Base-by-base conservation (phyloP, 1,140 invertebrate genomes). In the Heliconius hermathena region DNA sequence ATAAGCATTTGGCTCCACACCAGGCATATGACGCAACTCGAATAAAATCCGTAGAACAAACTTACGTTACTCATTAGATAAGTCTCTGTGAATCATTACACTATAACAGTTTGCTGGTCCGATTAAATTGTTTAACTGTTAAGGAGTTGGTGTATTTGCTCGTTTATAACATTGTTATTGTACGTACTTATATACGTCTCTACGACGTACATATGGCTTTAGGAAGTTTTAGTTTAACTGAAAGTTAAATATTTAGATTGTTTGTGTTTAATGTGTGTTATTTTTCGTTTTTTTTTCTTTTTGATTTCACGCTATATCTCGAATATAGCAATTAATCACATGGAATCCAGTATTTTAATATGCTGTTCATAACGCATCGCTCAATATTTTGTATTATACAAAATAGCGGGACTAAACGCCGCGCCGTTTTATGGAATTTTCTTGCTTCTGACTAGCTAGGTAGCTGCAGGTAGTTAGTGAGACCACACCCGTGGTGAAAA, bases 21-120 rank as follows among this genome's bases (percentile, higher is more conserved):
- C 77, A 78, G 72, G 41, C 72, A 20, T 46, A 52, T 78, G 72
- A 78, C 77, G 54, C 57, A 78, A 70, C 72, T 74, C 38, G 41
- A 71, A 70, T 77, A 54, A 77, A 77, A 71, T 77, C 76, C 70
- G 76, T 26, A 66, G 29, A 72, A 46, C 70, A 77, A 77, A 77
- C 76, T 77, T 77, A 77, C 70, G 76, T 77, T 77, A 77, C 41
- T 77, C 76, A 77, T 77, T 77, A 77, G 76, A 77, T 77, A 71
- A 77, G 76, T 77, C 76, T 38, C 46, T 41, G 22, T 77, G 70
- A 72, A 77, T 77, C 76, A 77, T 71, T 77, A 54, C 26, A 18
- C 29, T 52, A 38, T 77, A 77, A 77, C 54, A 57, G 76, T 77
- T 75, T 75, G 49, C 8, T 16, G 6, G 66, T 36, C 46, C 66